Conservation (phyloP, 2,797 vertebrate genomes). For the Micromesistius poutassou region DNA sequence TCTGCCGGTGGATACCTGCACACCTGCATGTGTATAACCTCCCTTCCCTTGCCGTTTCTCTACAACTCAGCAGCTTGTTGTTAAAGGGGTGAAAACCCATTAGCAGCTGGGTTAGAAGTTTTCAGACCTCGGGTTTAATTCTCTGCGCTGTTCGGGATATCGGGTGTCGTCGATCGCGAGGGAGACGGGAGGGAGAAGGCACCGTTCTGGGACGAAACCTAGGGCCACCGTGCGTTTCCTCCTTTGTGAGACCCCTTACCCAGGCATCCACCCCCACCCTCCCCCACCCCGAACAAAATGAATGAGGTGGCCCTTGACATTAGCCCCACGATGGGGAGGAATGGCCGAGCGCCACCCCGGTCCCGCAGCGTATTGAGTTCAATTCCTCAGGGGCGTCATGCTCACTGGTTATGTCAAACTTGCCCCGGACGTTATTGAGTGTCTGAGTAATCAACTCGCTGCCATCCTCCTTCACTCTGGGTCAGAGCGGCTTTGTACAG, state of each 20-base stretch:
- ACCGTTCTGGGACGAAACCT: constrained; percentile 17
- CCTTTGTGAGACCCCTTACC: constrained; percentile 16
- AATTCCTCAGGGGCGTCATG: constrained; percentile 57
- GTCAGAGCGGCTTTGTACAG: background rate
- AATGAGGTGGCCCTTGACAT: constrained; percentile 7
- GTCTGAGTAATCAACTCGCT: constrained; percentile 47
- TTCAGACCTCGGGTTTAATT: background rate
- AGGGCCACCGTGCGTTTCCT: too few relatives aligned
- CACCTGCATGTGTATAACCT: background rate
- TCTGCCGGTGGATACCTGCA: background rate
- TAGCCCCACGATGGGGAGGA: constrained; percentile 58
- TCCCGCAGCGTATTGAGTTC: constrained; percentile 50
- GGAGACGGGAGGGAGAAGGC: background rate
- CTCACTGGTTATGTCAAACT: constrained; percentile 53
- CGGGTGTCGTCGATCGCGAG: background rate
- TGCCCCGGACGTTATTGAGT: constrained; percentile 47
- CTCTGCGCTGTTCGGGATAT: background rate
- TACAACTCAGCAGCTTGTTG: background rate
- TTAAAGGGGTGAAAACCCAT: background rate
- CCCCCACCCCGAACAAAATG: too few relatives aligned
- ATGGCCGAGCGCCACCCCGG: constrained; percentile 25
- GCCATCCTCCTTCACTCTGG: constrained; percentile 10
- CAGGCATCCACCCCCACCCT: too few relatives aligned
- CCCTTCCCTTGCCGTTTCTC: background rate
- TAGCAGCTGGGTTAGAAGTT: background rate